Conservation (phyloP, 2,888 invertebrate genomes). For the Ditylenchus weischeri region DNA sequence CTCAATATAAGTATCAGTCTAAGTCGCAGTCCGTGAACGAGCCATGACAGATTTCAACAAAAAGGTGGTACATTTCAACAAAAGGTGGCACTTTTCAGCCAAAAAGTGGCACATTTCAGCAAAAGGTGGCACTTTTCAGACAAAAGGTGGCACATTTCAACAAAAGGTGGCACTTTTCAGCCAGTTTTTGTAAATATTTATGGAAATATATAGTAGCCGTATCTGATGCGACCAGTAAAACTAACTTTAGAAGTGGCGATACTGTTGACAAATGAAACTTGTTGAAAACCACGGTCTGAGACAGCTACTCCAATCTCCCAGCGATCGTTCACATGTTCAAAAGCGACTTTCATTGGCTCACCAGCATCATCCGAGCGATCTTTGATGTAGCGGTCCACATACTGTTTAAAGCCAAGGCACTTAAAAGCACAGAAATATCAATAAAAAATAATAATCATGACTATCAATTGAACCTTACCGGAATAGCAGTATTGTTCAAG, state of each 20-base stretch:
- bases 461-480: conserved; percentile 59
- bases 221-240: neutral
- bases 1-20: too few species aligned
- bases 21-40: too few species aligned
- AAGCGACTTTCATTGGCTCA: conserved; percentile 78
- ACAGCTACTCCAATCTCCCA: conserved; percentile 93
- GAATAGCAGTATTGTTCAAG: conserved; percentile 81
- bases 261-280: conserved; percentile 97
- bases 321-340: conserved; percentile 75
- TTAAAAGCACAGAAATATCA: neutral
- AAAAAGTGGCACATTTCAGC: too few species aligned
- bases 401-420: conserved; percentile 83
- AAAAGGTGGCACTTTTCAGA: too few species aligned
- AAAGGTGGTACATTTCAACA: too few species aligned
- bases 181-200: too few species aligned
- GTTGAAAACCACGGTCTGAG: conserved; percentile 79
- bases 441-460: neutral
- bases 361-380: conserved; percentile 73
- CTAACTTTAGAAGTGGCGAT: conserved; percentile 88
- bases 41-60: too few species aligned
- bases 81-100: too few species aligned
- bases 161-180: too few species aligned
- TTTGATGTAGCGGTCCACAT: conserved; percentile 85
- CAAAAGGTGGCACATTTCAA: too few species aligned
- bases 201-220: too few species aligned